Evolutionary conservation across 2,888 invertebrate species (phyloP).

Genomic region (Microctonus aethiopoides): DNA sequence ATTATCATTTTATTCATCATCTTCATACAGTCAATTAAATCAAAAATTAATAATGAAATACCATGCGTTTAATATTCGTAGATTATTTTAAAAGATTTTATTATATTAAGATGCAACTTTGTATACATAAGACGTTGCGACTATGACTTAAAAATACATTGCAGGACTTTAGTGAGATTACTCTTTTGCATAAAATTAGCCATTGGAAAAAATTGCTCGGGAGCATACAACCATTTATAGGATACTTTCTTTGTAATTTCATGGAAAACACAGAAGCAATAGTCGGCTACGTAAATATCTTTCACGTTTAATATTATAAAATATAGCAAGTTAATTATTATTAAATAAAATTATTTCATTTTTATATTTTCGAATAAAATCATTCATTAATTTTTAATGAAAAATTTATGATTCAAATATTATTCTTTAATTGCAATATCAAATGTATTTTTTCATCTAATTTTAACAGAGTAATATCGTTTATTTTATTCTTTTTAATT

Average conservation of each 20-base stretch:
- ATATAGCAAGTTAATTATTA: not conserved
- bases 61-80: too few relatives aligned
- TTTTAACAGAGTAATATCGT: too few relatives aligned
- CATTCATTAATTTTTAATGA: not conserved
- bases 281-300: not conserved
- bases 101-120: not conserved
- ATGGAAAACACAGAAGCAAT: not conserved
- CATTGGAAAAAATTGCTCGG: not conserved
- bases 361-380: not conserved
- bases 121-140: not conserved
- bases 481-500: too few relatives aligned
- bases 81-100: too few relatives aligned
- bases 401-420: not conserved
- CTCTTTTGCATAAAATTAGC: constrained; percentile 2
- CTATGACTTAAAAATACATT: not conserved
- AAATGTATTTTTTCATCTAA: too few relatives aligned
- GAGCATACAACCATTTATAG: not conserved
- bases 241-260: not conserved
- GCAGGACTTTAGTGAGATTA: not conserved
- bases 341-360: not conserved
- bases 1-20: too few relatives aligned
- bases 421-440: not conserved
- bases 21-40: not conserved
- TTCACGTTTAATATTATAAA: not conserved
- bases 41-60: not conserved